These are phyloP conservation scores for Danionella cerebrum DNA, from an alignment of 2,113 vertebrate genomes.

Conservation along the genomic window DNA sequence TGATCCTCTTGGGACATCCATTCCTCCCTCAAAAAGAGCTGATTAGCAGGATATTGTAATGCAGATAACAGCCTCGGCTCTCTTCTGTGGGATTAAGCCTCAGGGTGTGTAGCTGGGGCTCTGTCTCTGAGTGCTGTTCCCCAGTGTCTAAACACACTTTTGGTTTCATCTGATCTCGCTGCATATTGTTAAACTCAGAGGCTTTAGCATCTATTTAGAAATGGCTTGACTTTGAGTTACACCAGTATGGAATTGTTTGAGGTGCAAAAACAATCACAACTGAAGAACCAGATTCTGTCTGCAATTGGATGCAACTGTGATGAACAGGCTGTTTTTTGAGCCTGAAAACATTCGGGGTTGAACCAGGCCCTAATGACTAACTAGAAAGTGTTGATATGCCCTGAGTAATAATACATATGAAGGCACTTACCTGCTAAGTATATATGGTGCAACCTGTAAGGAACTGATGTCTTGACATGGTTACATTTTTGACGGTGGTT, in stretches of 20 bases:
- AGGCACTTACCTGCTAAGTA: too few species aligned
- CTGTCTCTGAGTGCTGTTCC: constrained; percentile 1
- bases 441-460: too few species aligned
- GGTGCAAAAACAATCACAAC: neutral
- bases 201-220: constrained; percentile 9
- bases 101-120: constrained; percentile 7
- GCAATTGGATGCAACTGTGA: too few species aligned
- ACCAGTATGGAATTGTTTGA: neutral
- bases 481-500: too few species aligned
- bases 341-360: too few species aligned
- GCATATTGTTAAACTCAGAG: constrained; percentile 6
- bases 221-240: neutral
- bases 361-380: too few species aligned
- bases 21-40: constrained; percentile 21
- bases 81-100: constrained; percentile 13
- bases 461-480: too few species aligned
- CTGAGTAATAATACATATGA: too few species aligned
- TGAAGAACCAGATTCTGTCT: too few species aligned
- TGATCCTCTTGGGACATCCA: constrained; percentile 1
- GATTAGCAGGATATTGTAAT: constrained; percentile 36
- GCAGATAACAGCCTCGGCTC: constrained; percentile 24
- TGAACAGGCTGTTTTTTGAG: too few species aligned
- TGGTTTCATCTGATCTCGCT: constrained; percentile 23
- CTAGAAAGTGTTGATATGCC: too few species aligned
- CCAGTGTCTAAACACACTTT: constrained; percentile 7